Base-by-base conservation (phyloP, 1,140 invertebrate species). In the Drosophila saltans region DNA sequence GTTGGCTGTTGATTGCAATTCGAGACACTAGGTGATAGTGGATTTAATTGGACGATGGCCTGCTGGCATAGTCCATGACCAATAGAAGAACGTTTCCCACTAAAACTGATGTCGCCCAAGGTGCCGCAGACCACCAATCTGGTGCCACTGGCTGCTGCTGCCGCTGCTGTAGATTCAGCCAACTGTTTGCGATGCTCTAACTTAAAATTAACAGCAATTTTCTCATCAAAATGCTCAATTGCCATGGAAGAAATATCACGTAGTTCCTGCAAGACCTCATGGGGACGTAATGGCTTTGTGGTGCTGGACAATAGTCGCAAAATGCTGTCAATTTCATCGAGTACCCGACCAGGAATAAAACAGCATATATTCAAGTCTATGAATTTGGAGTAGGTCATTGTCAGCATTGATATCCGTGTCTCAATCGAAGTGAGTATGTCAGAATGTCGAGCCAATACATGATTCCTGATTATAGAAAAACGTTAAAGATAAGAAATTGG, bases 181-280 rank as follows among this genome's bases (percentile, higher is more conserved):
- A 89, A 39, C 36, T 89, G 82, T 9, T 75, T 73, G 0, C 70
- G 61, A 43, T 79, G 77, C 39, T 79, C 80, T 21, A 70, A 33
- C 26, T 89, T 89, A 11, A 89, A 89, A 24, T 81, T 71, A 1
- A 81, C 56, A 0, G 84, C 92, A 43, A 98, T 97, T 88, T 97
- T 96, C 78, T 98, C 97, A 91, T 98, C 97, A 93, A 99, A 99
- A 92, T 98, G 97, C 90, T 99, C 98, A 94, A 98, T 98, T 0
- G 97, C 97, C 98, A 98, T 98, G 30, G 97, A 98, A 10, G 97
- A 98, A 63, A 98, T 97, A 86, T 98, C 98, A 1, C 97, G 93
- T 1, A 98, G 85, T 91, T 98, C 97, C 91, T 98, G 97, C 0
- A 98, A 93, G 1, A 98, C 95, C 92, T 98, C 97, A 88, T 97